These are phyloP conservation scores for Tyrannus savana DNA, from an alignment of 2,113 vertebrate genomes.

Conservation along the genomic window DNA sequence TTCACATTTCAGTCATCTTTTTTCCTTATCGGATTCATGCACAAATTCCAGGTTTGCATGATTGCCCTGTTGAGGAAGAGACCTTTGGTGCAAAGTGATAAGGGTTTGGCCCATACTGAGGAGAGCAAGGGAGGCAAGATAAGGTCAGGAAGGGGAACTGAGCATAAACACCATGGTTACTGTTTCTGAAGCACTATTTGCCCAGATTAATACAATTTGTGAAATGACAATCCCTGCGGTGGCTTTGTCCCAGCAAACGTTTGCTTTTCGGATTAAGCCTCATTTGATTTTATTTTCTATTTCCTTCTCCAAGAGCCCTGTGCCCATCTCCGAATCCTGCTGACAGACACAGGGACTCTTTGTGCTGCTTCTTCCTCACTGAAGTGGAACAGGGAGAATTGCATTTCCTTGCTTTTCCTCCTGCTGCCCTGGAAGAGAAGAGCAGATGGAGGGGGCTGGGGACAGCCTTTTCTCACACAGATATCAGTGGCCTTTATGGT, in stretches of 20 bases:
- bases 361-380: slow-evolving; percentile 16
- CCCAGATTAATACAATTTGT: slow-evolving; percentile 69
- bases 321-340: not conserved
- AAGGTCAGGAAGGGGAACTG: slow-evolving; percentile 21
- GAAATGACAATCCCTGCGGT: slow-evolving; percentile 60
- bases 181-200: slow-evolving; percentile 65
- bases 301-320: not conserved
- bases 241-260: slow-evolving; percentile 62
- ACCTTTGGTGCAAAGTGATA: slow-evolving; percentile 17
- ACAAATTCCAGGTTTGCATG: not conserved
- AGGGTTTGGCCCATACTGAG: not conserved
- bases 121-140: not conserved
- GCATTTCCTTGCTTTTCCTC: slow-evolving; percentile 35
- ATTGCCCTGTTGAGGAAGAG: not conserved
- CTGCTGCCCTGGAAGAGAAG: not conserved
- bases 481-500: not conserved
- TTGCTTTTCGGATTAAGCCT: slow-evolving; percentile 65
- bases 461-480: not conserved
- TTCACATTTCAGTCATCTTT: not conserved
- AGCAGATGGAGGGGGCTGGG: not conserved
- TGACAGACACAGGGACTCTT: not conserved
- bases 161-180: slow-evolving; percentile 29
- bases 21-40: not conserved
- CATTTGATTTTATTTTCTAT: slow-evolving; percentile 56
- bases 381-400: slow-evolving; percentile 43